phyloP scores from a whole-genome alignment of 2,888 invertebrate genomes.

The Tetragonisca angustula region DNA sequence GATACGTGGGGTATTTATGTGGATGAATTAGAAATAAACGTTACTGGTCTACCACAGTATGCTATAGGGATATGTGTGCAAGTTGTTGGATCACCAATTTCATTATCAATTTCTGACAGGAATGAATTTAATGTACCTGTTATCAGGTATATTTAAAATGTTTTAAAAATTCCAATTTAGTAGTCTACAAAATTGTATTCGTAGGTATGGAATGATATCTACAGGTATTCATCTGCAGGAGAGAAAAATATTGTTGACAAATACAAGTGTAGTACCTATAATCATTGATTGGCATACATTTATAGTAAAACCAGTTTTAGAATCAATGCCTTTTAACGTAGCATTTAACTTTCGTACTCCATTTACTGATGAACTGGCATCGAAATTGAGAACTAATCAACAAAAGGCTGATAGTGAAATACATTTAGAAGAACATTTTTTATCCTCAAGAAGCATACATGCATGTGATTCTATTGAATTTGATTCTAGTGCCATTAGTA shows the following conservation, averaged over 20 bases:
- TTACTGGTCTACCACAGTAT: slow-evolving; percentile 80
- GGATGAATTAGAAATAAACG: slow-evolving; percentile 83
- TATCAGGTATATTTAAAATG: slow-evolving; percentile 23
- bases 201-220: slow-evolving; percentile 73
- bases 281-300: slow-evolving; percentile 78
- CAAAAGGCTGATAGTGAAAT: slow-evolving; percentile 8
- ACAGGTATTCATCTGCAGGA: slow-evolving; percentile 54
- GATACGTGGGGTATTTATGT: slow-evolving; percentile 84
- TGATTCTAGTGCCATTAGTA: neutral
- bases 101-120: slow-evolving; percentile 80
- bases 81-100: slow-evolving; percentile 81
- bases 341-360: slow-evolving; percentile 68
- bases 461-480: neutral
- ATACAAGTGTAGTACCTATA: slow-evolving; percentile 76
- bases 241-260: slow-evolving; percentile 74
- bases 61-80: slow-evolving; percentile 80
- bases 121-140: slow-evolving; percentile 63
- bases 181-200: neutral
- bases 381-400: slow-evolving; percentile 12
- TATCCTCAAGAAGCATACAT: neutral
- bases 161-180: neutral
- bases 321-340: slow-evolving; percentile 71
- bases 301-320: slow-evolving; percentile 51
- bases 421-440: slow-evolving; percentile 14
- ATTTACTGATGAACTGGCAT: slow-evolving; percentile 54